These are phyloP conservation scores for Thelaira solivaga DNA, from an alignment of 2,888 invertebrate species.

Conservation along the genomic window DNA sequence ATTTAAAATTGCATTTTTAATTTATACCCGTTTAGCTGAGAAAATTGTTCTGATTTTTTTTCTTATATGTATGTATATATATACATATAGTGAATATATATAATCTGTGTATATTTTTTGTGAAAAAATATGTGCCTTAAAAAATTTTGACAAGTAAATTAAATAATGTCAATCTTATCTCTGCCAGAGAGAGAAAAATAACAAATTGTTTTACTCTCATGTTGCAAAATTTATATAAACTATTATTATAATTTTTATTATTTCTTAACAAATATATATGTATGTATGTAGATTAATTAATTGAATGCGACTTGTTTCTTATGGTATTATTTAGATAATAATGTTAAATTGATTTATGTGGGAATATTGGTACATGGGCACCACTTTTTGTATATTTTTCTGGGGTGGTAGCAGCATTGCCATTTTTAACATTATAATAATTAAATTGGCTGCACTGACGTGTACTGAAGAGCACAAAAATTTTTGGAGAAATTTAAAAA, in stretches of 20 bases:
- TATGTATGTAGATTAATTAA: constrained; percentile 11
- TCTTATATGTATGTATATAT: background rate
- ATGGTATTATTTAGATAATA: constrained; percentile 7
- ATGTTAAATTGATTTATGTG: constrained; percentile 8
- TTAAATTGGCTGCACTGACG: too few relatives aligned
- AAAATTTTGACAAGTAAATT: constrained; percentile 38
- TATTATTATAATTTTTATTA: background rate
- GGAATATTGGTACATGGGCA: constrained; percentile 32
- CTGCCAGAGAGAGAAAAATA: background rate
- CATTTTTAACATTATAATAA: too few relatives aligned
- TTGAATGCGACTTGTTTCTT: constrained; percentile 19
- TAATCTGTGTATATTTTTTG: background rate
- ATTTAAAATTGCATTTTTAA: background rate
- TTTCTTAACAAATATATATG: background rate
- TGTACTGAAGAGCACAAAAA: too few relatives aligned
- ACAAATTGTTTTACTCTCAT: constrained; percentile 15
- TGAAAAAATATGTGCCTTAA: constrained; percentile 35
- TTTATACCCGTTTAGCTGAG: too few relatives aligned
- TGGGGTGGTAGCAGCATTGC: background rate
- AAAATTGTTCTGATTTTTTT: background rate
- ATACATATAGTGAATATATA: too few relatives aligned
- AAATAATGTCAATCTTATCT: constrained; percentile 32
- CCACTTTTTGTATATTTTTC: constrained; percentile 9
- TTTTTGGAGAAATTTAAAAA: too few relatives aligned
- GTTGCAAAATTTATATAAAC: background rate